Base-by-base conservation (phyloP, 1,140 invertebrate species). In the Drosophila sp. region DNA sequence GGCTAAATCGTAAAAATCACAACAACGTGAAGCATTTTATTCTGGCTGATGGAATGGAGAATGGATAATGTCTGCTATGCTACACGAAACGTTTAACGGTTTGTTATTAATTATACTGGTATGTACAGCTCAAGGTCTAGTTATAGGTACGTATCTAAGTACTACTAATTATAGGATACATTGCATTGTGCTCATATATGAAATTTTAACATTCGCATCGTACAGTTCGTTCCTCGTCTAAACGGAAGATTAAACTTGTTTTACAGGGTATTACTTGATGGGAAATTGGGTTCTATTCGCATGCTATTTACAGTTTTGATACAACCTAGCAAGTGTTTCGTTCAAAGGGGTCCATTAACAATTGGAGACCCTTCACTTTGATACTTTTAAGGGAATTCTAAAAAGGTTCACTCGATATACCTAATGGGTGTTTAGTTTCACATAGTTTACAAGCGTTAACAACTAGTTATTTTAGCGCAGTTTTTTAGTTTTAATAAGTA, bases 161-260 rank as follows among this genome's bases (percentile, higher is more conserved):
- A 87, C 83, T 87, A 87, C 83, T 78, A 79, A 67, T 89, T 89
- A 89, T 89, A 89, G 83, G 83, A 89, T 89, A 89, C 83, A 89
- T 89, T 89, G 83, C 83, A 89, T 89, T 89, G 83, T 89, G 83
- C 83, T 89, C 83, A 78, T 89, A 80, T 87, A 66, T 83, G 81
- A 87, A 78, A 78, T 76, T 89, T 83, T 80, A 83, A 87, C 66
- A 71, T 69, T 73, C 64, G 51, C 67, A 80, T 78, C 67, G 67
- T 66, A 89, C 76, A 66, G 58, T 45, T 61, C 43, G 43, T 61
- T 72, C 66, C 29, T 43, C n/a, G 16, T 27, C 50, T 50, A 62
- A 45, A 18, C 14, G 34, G 25, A 21, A 46, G 38, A 32, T 64
- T 11, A 11, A 21, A 32, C 25, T 29, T 50, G 46, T 50, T 50